Evolutionary conservation across 2,888 invertebrate species (phyloP), one percentile per base, ranked within the genome.

Genomic region (Aphelenchoides bicaudatus): DNA sequence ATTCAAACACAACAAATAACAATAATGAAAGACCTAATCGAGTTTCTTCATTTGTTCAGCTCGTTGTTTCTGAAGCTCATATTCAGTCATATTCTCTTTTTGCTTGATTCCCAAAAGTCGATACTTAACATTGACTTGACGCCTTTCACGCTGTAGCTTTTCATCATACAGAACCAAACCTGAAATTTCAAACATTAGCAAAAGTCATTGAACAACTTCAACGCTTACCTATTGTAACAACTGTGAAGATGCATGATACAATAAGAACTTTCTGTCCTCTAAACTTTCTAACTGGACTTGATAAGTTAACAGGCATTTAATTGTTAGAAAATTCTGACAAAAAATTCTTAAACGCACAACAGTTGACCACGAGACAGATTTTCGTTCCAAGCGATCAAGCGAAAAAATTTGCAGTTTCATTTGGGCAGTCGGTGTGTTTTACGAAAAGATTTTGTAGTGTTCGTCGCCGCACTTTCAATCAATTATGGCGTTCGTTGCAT

Each of bases 161-260:
- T 75, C 75, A 57, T 75, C 75, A 66, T 70, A 75, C 50, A 75
- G 50, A 3, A 75, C 75, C 21, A 69, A 63, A 39, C 62, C 74
- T 73, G 43, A 34, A 25, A 55, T 23, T 49, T 43, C 13, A 52
- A 52, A 52, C 10, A n/a, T 73, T 38, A 53, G 59, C 56, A 19
- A 27, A 25, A 13, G 27, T 27, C 23, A 29, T 48, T 10, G 31
- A 29, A 13, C 25, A 16, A 56, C n/a, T 4, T 8, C 5, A 59
- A 29, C 16, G 8, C 61, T 62, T n/a, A 72, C 72, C 53, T 29
- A 73, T 71, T 1, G 71, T 70, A 13, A 67, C 55, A 2, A 66
- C 66, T 1, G 73, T 64, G 60, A 75, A 71, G 34, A 74, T 62
- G 39, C 75, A 75, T 16, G 72, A 73, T 6, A 61, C 71, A 25